phyloP scores from a whole-genome alignment of 2,113 vertebrate genomes.

The Elephantulus edwardii region DNA sequence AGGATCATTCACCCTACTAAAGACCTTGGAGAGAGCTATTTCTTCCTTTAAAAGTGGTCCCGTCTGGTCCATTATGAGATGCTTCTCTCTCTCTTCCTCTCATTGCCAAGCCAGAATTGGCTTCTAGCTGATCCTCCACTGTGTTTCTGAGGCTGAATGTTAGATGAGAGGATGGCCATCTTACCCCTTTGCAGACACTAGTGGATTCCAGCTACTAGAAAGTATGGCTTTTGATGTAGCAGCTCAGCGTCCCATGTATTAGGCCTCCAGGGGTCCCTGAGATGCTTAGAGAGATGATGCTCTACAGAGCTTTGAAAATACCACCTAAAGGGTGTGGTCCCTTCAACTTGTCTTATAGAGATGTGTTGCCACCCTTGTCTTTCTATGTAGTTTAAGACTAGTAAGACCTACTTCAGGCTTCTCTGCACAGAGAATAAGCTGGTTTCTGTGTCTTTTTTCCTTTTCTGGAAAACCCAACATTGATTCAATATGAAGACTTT shows the following conservation, averaged over 20 bases:
- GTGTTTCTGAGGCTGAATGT: too few species aligned
- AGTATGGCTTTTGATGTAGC: too few species aligned
- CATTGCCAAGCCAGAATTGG: too few species aligned
- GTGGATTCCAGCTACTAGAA: too few species aligned
- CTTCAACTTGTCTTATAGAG: not conserved
- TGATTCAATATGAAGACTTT: constrained; percentile 34
- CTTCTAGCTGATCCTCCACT: too few species aligned
- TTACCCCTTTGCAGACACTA: too few species aligned
- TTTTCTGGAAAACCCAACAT: constrained; percentile 7
- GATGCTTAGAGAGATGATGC: not conserved
- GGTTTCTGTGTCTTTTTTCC: not conserved
- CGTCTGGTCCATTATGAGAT: not conserved
- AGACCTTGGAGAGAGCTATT: not conserved
- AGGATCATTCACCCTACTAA: not conserved
- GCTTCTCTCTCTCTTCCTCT: too few species aligned
- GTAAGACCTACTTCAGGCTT: not conserved
- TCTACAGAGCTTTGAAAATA: not conserved
- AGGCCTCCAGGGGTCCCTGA: too few species aligned
- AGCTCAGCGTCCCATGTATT: too few species aligned
- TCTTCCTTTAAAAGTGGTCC: not conserved
- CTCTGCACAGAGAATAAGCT: not conserved
- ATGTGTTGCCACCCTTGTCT: not conserved
- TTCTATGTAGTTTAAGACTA: not conserved
- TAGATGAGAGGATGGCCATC: too few species aligned
- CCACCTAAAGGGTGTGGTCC: not conserved